phyloP scores from a whole-genome alignment of 1,140 invertebrate genomes.

The Lepidurus couesii region DNA sequence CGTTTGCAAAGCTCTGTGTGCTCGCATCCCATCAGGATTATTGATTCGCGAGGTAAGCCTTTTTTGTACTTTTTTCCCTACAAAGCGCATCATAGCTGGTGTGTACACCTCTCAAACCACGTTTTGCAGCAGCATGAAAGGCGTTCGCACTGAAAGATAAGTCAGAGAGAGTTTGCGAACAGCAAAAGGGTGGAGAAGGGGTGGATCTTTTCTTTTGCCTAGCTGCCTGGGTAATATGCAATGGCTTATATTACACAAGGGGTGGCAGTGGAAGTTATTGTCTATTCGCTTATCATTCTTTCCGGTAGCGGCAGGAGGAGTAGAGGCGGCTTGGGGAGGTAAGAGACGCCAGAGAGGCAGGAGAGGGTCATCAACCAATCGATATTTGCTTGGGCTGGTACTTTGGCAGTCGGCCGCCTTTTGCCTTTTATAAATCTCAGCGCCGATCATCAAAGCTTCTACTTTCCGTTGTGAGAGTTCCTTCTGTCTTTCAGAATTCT shows the following conservation, averaged over 20 bases:
- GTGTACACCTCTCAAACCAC: background rate
- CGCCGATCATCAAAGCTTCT: background rate
- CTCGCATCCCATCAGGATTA: background rate
- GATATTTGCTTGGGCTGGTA: slow-evolving; percentile 11
- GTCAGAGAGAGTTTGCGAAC: background rate
- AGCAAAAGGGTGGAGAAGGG: background rate
- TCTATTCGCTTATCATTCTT: slow-evolving; percentile 19
- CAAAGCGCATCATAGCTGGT: background rate
- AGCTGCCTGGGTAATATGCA: background rate
- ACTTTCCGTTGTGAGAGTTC: no score
- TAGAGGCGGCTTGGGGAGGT: background rate
- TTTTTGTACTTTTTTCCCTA: background rate
- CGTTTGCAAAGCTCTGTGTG: background rate
- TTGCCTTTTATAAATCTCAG: background rate
- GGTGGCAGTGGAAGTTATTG: slow-evolving; percentile 8
- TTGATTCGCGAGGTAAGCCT: slow-evolving; percentile 9
- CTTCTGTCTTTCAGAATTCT: background rate
- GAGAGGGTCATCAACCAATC: slow-evolving; percentile 2
- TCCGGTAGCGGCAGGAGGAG: background rate
- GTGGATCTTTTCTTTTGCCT: background rate
- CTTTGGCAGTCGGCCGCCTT: slow-evolving; percentile 3
- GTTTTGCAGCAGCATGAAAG: background rate
- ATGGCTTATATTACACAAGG: background rate
- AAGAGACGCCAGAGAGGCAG: background rate
- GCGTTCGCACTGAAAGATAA: background rate